These are phyloP conservation scores for Dysidea cf. avara DNA, from an alignment of 37 sponge, comb jelly and placozoan genomes.

Conservation along the genomic window DNA sequence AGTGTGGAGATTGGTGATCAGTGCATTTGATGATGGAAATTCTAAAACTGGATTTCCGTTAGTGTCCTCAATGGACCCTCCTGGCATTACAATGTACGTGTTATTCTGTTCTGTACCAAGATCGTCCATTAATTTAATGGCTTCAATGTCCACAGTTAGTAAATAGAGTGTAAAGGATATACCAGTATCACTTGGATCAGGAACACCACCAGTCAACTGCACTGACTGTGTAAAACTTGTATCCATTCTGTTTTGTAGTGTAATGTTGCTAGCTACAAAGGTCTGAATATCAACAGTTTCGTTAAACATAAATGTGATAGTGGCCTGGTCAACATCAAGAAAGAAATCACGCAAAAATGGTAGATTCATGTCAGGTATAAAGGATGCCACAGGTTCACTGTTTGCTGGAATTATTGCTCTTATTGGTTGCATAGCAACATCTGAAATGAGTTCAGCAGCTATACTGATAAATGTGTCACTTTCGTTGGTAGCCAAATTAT, in stretches of 20 bases:
- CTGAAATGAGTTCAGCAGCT: conserved; percentile 60
- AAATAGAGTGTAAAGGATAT: conserved; percentile 45
- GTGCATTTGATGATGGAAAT: conserved; percentile 14
- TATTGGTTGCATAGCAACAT: conserved; percentile 66
- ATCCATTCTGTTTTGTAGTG: conserved; percentile 42
- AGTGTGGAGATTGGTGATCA: conserved; percentile 12
- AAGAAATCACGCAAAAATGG: conserved; percentile 58
- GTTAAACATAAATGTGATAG: conserved; percentile 64
- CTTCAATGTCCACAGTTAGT: conserved; percentile 52
- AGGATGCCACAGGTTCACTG: conserved; percentile 47
- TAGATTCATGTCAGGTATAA: conserved; percentile 52
- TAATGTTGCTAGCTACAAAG: conserved; percentile 27
- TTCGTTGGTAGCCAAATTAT: conserved; percentile 63
- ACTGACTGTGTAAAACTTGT: conserved; percentile 9
- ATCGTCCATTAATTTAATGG: conserved; percentile 50
- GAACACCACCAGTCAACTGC: conserved; percentile 57
- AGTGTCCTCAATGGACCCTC: conserved; percentile 70
- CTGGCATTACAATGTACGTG: conserved; percentile 57
- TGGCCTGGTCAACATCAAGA: conserved; percentile 64
- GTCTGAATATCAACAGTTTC: conserved; percentile 76
- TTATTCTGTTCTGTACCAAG: conserved; percentile 39
- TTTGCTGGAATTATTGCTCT: conserved; percentile 56
- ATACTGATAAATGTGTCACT: conserved; percentile 73
- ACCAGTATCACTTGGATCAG: conserved; percentile 33
- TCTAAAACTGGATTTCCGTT: conserved; percentile 49